phyloP scores from a whole-genome alignment of 2,113 vertebrate species.

The Macquaria australasica region DNA sequence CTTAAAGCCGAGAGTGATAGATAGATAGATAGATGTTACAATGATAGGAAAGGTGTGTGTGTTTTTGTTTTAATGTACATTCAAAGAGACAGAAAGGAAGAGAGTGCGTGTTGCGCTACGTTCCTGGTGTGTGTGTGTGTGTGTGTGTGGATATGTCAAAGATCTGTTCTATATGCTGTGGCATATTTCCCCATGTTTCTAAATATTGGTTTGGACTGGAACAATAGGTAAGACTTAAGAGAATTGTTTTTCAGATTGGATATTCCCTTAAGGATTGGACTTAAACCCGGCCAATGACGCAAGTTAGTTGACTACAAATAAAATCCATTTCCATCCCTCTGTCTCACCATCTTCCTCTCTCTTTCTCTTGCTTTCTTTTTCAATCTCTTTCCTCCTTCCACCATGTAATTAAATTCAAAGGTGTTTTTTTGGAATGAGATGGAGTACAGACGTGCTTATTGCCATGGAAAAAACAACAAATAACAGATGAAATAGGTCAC shows the following conservation, averaged over 20 bases:
- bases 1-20: not conserved
- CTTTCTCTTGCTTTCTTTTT: conserved; percentile 13
- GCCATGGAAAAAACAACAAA: conserved; percentile 34
- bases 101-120: not conserved
- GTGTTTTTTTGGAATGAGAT: conserved; percentile 19
- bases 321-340: conserved; percentile 47
- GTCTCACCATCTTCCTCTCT: not conserved
- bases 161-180: not conserved
- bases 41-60: conserved; percentile 2
- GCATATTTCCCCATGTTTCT: conserved; percentile 15
- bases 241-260: conserved; percentile 40
- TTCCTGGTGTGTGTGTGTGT: not conserved
- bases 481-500: conserved; percentile 58
- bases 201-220: conserved; percentile 28
- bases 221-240: conserved; percentile 25
- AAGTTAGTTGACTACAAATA: conserved; percentile 35
- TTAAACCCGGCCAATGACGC: not conserved
- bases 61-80: not conserved
- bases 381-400: conserved; percentile 7
- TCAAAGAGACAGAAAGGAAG: conserved; percentile 1
- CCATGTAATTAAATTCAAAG: conserved; percentile 54
- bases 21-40: not conserved
- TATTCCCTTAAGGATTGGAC: conserved; percentile 32
- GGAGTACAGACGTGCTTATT: conserved; percentile 34
- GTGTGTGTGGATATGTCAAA: not conserved